phyloP scores from a whole-genome alignment of 2,888 invertebrate species.

The Caradrina kadenii region DNA sequence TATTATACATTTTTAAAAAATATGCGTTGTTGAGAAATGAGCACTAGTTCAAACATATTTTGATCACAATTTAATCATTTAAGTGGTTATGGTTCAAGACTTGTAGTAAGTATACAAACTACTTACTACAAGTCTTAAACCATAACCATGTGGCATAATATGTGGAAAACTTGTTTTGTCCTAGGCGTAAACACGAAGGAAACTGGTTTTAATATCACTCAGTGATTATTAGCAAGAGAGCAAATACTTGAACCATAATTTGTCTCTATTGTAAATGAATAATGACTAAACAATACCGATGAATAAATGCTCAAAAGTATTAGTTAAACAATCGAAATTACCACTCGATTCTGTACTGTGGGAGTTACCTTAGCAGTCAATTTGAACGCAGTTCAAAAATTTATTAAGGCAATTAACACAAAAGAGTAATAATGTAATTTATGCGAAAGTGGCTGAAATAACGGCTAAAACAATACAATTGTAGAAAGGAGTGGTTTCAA shows the following conservation, averaged over 20 bases:
- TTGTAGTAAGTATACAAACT: no score
- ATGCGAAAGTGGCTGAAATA: slow-evolving; percentile 1
- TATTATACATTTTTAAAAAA: no score
- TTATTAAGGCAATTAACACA: slow-evolving; percentile 19
- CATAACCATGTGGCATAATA: no score
- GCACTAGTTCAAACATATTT: no score
- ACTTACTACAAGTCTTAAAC: no score
- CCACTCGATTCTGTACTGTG: neutral
- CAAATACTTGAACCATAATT: neutral
- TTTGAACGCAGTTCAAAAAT: slow-evolving; percentile 17
- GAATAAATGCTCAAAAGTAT: slow-evolving; percentile 17
- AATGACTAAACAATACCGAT: slow-evolving; percentile 1
- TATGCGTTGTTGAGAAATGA: no score
- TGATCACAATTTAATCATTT: no score
- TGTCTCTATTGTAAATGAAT: neutral
- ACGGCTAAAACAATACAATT: slow-evolving; percentile 10
- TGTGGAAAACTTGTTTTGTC: neutral
- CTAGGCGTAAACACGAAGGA: neutral
- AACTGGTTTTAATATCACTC: neutral
- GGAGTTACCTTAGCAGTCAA: slow-evolving; percentile 12
- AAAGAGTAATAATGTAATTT: slow-evolving; percentile 11
- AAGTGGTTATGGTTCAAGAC: no score
- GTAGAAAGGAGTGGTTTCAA: neutral
- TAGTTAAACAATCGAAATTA: slow-evolving; percentile 13
- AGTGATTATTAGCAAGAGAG: neutral